phyloP scores from a whole-genome alignment of 2,113 vertebrate genomes.

The Phoxinus phoxinus region DNA sequence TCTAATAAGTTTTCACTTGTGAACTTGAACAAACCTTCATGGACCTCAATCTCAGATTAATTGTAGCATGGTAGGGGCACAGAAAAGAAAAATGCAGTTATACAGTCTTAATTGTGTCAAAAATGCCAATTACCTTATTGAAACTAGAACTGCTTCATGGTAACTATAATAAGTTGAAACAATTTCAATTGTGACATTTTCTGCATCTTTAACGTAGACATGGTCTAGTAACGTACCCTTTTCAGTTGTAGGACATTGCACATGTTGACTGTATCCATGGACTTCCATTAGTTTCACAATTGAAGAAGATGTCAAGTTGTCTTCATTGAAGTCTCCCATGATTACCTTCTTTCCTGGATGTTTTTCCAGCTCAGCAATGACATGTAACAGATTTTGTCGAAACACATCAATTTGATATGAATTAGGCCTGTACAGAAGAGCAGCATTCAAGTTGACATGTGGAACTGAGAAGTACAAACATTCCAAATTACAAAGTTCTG shows the following conservation, averaged over 20 bases:
- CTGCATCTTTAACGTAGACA: not conserved
- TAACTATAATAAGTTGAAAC: not conserved
- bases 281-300: too few species aligned
- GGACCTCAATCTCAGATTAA: not conserved
- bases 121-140: too few species aligned
- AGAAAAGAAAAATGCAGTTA: not conserved
- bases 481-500: slow-evolving; percentile 23
- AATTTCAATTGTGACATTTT: not conserved
- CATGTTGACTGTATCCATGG: not conserved
- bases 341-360: not conserved
- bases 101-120: not conserved
- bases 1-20: not conserved
- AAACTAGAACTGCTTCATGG: not conserved
- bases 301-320: not conserved
- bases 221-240: not conserved
- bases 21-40: not conserved
- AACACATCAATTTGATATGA: not conserved
- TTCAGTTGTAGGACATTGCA: not conserved
- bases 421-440: slow-evolving; percentile 36
- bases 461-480: not conserved
- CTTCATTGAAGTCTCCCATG: not conserved
- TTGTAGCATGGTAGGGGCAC: not conserved
- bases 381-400: not conserved
- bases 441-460: slow-evolving; percentile 22
- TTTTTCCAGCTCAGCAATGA: not conserved